Evolutionary conservation across 2,888 invertebrate genomes (phyloP), one percentile per base, ranked within the genome.

Genomic region (Tetragnatha montana): DNA sequence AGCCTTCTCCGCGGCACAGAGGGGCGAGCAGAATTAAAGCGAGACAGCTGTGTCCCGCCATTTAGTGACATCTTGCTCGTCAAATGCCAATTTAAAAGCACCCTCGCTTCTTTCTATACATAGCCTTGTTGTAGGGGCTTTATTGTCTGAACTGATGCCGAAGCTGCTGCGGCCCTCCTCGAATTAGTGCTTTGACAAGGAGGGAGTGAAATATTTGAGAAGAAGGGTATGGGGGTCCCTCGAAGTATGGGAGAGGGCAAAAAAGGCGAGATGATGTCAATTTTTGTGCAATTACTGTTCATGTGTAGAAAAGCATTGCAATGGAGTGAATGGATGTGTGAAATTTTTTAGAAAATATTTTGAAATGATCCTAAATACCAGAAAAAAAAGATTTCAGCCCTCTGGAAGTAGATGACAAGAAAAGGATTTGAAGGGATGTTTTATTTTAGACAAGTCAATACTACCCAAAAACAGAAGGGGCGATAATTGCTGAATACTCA

Each of bases 1-100:
- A 35, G 35, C 35, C 35, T 35, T 35, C 35, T 35, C 35, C 35
- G 4, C 35, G 35, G 1, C 4, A 51, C 69, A 81, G 81, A 81
- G 14, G 80, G 49, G 87, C 68, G 14, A 10, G 14, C 49, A 19
- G 22, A 68, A 87, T 81, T 87, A 87, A 87, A 81, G 75, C 76
- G 76, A 35, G 19, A 51, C 87, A 87, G 87, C 87, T 87, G 87
- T 76, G 81, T 87, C 70, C 75, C 87, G 81, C 87, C 81, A 80
- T 73, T 81, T 76, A 81, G 87, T 87, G 87, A 81, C 87, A 87
- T 87, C 81, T 81, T 87, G 87, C 70, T 87, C 87, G 75, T 87
- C 81, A 87, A 87, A 87, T 50, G 74, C 76, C 76, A 81, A 81
- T 81, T 81, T 70, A 87, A 87, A 81, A 81, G 50, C 8, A 14